Evolutionary conservation across 2,888 invertebrate species (phyloP).

Genomic region (Gasteruption jaculator): DNA sequence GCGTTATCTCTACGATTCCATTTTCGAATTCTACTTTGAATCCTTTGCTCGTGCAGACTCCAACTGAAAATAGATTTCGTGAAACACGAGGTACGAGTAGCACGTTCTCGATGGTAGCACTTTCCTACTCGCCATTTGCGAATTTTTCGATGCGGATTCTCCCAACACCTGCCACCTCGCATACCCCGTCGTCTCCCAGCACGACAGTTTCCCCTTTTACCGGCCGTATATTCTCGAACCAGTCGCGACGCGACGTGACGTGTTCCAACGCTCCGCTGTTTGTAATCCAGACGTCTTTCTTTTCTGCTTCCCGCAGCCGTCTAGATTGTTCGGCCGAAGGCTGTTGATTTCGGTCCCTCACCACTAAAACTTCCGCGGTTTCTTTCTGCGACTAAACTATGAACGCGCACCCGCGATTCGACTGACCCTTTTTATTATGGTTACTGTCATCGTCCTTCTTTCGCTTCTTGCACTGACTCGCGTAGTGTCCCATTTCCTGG

Average conservation of each 20-base stretch:
- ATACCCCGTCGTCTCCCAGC: constrained; percentile 16
- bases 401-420: neutral
- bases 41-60: constrained; percentile 10
- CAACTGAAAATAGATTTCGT: constrained; percentile 25
- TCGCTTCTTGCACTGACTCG: neutral
- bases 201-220: constrained; percentile 3
- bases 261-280: constrained; percentile 29
- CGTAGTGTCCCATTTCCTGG: constrained; percentile 8
- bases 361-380: constrained; percentile 1
- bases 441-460: constrained; percentile 8
- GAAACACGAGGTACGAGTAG: constrained; percentile 21
- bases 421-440: constrained; percentile 9
- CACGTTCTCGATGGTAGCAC: constrained; percentile 19
- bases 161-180: constrained; percentile 11
- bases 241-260: constrained; percentile 24
- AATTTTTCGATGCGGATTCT: constrained; percentile 12
- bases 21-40: constrained; percentile 1
- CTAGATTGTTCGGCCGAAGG: constrained; percentile 11
- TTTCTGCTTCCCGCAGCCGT: constrained; percentile 10
- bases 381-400: neutral
- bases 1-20: neutral
- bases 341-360: neutral
- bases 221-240: constrained; percentile 21
- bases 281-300: constrained; percentile 24
- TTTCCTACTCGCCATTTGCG: constrained; percentile 13